Percentiles rank a stretch among this genome's conserved stretches.
These are phyloP conservation scores for Gortyna flavago DNA, from an alignment of 2,888 invertebrate species.

Conservation along the genomic window DNA sequence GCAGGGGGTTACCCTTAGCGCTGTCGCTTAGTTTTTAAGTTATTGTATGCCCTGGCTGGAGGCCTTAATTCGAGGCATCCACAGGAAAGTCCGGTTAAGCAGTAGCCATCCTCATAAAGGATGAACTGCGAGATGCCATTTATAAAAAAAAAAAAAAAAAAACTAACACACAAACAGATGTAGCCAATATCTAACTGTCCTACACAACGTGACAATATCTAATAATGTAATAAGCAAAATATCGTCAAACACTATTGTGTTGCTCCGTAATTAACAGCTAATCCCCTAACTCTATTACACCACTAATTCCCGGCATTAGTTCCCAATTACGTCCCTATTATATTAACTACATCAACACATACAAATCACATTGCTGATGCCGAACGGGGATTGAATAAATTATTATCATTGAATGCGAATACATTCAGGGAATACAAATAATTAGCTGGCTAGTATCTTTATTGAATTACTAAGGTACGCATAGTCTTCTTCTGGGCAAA, in stretches of 20 bases:
- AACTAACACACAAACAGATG: neutral
- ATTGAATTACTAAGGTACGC: conserved; percentile 12
- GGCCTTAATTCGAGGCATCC: too few relatives aligned
- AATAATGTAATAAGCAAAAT: conserved; percentile 22
- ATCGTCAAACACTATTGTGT: conserved; percentile 17
- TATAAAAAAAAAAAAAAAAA: too few relatives aligned
- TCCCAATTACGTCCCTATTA: conserved; percentile 56
- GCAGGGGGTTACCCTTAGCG: too few relatives aligned
- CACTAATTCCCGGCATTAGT: conserved; percentile 56
- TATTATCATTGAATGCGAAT: conserved; percentile 54
- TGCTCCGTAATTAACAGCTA: conserved; percentile 51
- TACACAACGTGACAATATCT: conserved; percentile 32
- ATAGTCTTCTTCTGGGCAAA: neutral
- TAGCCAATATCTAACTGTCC: neutral
- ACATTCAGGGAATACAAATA: conserved; percentile 43
- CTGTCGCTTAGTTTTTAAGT: too few relatives aligned
- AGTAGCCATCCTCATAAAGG: too few relatives aligned
- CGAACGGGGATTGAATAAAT: conserved; percentile 50
- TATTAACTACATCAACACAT: conserved; percentile 62
- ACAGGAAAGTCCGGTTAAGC: too few relatives aligned
- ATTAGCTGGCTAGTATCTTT: conserved; percentile 22
- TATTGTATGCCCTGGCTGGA: too few relatives aligned
- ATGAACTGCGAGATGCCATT: too few relatives aligned
- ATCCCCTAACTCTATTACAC: conserved; percentile 58
- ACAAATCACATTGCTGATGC: conserved; percentile 47